Conservation (phyloP, 2,113 vertebrate genomes). For the Etia nguti region DNA sequence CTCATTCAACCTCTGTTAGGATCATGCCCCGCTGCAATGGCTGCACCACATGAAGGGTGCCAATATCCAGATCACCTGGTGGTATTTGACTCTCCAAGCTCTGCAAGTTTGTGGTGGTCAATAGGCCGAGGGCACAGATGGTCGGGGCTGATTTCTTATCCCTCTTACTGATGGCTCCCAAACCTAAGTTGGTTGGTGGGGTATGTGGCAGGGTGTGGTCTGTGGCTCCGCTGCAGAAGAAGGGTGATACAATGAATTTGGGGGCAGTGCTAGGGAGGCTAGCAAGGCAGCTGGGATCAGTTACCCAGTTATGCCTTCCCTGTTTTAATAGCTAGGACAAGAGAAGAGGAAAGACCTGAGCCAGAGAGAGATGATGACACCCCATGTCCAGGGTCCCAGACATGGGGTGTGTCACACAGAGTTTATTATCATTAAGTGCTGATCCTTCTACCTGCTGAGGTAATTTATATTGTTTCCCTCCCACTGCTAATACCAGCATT, state of each 20-base stretch:
- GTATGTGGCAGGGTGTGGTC: neutral
- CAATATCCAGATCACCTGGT: neutral
- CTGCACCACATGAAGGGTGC: neutral
- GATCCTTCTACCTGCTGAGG: neutral
- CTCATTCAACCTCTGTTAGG: neutral
- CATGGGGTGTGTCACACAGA: neutral
- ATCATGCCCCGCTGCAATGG: neutral
- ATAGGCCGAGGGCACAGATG: neutral
- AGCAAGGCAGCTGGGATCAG: neutral
- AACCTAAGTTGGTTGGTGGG: neutral
- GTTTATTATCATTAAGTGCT: neutral
- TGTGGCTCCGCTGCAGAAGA: neutral
- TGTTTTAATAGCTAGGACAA: neutral
- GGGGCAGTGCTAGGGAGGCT: neutral
- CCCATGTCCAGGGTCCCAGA: neutral
- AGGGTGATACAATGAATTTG: neutral
- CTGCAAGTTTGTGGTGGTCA: neutral
- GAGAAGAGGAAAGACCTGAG: neutral
- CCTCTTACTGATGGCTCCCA: neutral
- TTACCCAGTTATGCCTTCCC: neutral
- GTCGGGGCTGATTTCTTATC: neutral
- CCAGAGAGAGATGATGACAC: neutral
- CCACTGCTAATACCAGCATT: neutral
- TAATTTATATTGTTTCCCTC: neutral
- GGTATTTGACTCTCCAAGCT: neutral